These are phyloP conservation scores for Argyra leucocephala DNA, from an alignment of 2,888 invertebrate species.

Conservation along the genomic window DNA sequence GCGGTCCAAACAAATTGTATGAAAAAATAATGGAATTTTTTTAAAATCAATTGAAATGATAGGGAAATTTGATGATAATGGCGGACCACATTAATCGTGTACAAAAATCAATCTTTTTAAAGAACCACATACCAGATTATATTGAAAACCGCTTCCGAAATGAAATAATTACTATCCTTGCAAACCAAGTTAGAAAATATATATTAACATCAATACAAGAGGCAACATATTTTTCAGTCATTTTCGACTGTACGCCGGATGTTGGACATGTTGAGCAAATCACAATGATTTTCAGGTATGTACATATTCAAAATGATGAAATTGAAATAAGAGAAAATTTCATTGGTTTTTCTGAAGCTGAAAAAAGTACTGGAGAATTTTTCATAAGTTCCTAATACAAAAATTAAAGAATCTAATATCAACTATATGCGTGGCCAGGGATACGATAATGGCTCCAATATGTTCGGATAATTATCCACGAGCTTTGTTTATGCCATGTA, in stretches of 20 bases:
- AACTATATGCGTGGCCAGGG: conserved; percentile 5
- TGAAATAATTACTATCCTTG: conserved; percentile 7
- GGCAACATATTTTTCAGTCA: conserved; percentile 1
- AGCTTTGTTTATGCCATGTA: conserved; percentile 8
- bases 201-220: not conserved
- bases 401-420: conserved; percentile 9
- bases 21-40: conserved; percentile 8
- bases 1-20: conserved; percentile 7
- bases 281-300: conserved; percentile 9
- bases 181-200: conserved; percentile 7
- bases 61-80: conserved; percentile 4
- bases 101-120: conserved; percentile 10
- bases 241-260: conserved; percentile 6
- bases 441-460: conserved; percentile 9
- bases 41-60: conserved; percentile 8
- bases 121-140: conserved; percentile 10
- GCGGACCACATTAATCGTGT: conserved; percentile 5
- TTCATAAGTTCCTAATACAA: conserved; percentile 1
- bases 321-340: too few species aligned
- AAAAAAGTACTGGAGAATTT: conserved; percentile 9
- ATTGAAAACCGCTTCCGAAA: conserved; percentile 5
- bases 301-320: conserved; percentile 9
- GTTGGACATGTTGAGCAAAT: conserved; percentile 9
- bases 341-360: too few species aligned
- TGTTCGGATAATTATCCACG: conserved; percentile 8